Evolutionary conservation across 2,797 vertebrate genomes (phyloP), one percentile per base, ranked within the genome.

Genomic region (Enteromius thamalakanensis): DNA sequence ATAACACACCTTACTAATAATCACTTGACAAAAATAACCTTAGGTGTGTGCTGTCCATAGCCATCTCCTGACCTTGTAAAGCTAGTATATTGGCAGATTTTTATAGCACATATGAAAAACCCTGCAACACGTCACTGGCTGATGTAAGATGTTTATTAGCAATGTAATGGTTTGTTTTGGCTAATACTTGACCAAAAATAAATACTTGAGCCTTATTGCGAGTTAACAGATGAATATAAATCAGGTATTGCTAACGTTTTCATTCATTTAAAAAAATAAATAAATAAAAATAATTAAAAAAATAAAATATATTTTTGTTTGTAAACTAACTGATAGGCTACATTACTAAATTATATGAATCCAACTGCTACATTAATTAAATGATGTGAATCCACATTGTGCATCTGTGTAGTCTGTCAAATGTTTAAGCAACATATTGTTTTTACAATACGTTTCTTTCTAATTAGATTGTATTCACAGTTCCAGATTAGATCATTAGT

Each of bases 391-490:
- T 55, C 9, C 62, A 79, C 8, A 7, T 11, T 69, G 32, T 78
- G 60, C 45, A 34, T 65, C 17, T 55, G 49, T 53, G 14, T 40
- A 51, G 3, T 4, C 26, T 42, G 6, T 32, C 1, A 70, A 17
- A 15, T 29, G 47, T 19, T 49, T 11, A 32, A 51, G 19, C 0
- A 10, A 37, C 11, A 9, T 3, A n/a, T 42, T 21, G 19, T 51
- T 51, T 19, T 17, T 51, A 7, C 17, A 19, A 3, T 19, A 7
- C 7, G 2, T 69, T 45, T 3, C 68, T 17, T 42, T 47, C 3
- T 67, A 42, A n/a, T 68, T 68, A 40, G 34, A 42, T 69, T 70
- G 68, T 70, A 21, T 45, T 72, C 45, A 72, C 47, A 72, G 47
- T 12, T 51, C 26, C 45, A 34, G 9, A 51, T 51, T 71, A 32